These are phyloP conservation scores for Sciaenops ocellatus DNA, from an alignment of 2,797 vertebrate species.

Conservation along the genomic window DNA sequence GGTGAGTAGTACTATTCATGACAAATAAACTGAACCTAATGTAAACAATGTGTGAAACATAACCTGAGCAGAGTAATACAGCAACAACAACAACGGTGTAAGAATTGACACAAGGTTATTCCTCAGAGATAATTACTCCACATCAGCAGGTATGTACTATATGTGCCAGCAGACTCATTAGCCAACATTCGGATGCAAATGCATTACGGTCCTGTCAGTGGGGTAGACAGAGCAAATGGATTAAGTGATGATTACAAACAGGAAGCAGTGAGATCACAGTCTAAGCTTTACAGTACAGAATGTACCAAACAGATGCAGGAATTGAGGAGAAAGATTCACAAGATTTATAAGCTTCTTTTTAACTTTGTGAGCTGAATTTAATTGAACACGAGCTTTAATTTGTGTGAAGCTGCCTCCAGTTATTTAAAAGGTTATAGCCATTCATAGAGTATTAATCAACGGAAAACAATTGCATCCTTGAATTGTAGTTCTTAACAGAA, in stretches of 20 bases:
- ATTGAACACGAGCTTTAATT: constrained; percentile 29
- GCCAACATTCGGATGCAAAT: neutral
- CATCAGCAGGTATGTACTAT: constrained; percentile 31
- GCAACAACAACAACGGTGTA: neutral
- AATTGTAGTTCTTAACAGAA: constrained; percentile 19
- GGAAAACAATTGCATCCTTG: constrained; percentile 32
- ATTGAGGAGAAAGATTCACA: neutral
- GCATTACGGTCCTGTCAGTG: neutral
- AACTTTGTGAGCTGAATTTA: constrained; percentile 9
- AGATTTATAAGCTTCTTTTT: constrained; percentile 8
- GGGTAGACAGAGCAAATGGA: neutral
- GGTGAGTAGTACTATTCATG: neutral
- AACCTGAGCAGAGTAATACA: neutral
- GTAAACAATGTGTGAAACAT: neutral
- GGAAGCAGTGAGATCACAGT: constrained; percentile 1
- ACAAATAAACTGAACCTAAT: neutral
- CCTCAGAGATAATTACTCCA: constrained; percentile 30
- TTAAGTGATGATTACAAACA: constrained; percentile 20
- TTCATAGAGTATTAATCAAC: constrained; percentile 22
- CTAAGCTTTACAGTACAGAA: constrained; percentile 17
- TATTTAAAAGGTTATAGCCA: constrained; percentile 39
- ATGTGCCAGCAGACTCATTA: constrained; percentile 23
- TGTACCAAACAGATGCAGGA: neutral
- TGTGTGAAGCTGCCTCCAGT: constrained; percentile 38
- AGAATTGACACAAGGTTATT: constrained; percentile 17